These are phyloP conservation scores for Stercorarius parasiticus DNA, from an alignment of 2,113 vertebrate genomes.

Conservation along the genomic window DNA sequence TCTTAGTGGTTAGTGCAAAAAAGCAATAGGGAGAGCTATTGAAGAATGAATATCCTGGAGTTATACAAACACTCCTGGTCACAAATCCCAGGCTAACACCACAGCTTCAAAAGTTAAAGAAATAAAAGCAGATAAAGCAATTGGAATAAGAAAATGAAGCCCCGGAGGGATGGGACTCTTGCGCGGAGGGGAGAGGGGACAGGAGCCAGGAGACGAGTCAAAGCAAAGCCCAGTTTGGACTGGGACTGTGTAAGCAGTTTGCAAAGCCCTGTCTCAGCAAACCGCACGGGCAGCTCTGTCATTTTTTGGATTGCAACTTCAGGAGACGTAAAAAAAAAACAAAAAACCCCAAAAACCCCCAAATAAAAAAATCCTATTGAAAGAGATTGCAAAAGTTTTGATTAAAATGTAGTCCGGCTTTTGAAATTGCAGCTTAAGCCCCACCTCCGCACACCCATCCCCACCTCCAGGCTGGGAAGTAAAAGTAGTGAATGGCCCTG, in stretches of 20 bases:
- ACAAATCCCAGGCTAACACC: not conserved
- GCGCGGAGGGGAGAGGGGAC: rapidly evolving
- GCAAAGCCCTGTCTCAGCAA: not conserved
- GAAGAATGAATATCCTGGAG: not conserved
- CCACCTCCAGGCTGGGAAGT: not conserved
- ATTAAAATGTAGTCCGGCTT: rapidly evolving
- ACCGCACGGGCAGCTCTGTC: not conserved
- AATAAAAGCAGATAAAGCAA: not conserved
- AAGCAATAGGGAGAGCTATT: too few relatives aligned
- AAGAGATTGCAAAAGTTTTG: not conserved
- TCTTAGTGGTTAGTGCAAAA: not conserved
- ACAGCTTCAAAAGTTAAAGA: not conserved
- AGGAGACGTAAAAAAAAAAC: too few relatives aligned
- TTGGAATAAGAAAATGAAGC: not conserved
- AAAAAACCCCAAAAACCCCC: rapidly evolving
- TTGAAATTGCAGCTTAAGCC: not conserved
- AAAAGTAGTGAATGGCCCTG: not conserved
- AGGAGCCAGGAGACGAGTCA: rapidly evolving
- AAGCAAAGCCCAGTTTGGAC: not conserved
- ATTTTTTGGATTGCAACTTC: rapidly evolving
- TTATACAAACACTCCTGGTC: not conserved
- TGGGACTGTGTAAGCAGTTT: not conserved
- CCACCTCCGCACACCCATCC: not conserved
- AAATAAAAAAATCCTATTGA: rapidly evolving
- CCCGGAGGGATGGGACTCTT: rapidly evolving